Conservation (phyloP, 2,888 invertebrate genomes). For the Ametastegia equiseti region DNA sequence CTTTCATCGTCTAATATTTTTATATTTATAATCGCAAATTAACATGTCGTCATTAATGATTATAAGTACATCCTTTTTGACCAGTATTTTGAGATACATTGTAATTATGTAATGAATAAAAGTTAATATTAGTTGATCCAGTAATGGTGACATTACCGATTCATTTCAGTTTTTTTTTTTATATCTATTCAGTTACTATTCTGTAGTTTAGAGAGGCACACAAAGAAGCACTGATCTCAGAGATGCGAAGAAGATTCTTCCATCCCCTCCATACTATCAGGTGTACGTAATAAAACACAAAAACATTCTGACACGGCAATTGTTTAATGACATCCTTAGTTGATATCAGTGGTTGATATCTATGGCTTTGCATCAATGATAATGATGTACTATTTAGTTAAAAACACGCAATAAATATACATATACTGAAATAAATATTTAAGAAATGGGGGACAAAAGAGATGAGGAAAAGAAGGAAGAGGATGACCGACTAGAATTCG, state of each 20-base stretch:
- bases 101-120: conserved; percentile 30
- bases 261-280: neutral
- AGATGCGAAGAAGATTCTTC: too few species aligned
- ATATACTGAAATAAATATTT: conserved; percentile 44
- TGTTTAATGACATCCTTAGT: conserved; percentile 20
- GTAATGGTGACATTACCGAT: neutral
- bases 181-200: neutral
- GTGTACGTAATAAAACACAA: neutral
- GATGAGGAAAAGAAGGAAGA: conserved; percentile 75
- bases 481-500: conserved; percentile 88
- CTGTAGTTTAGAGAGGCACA: too few species aligned
- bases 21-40: too few species aligned
- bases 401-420: neutral
- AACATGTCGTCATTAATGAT: neutral
- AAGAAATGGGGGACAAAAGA: conserved; percentile 69
- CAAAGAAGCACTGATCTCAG: too few species aligned
- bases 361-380: neutral
- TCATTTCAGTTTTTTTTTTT: neutral
- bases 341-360: neutral
- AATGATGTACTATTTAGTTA: neutral
- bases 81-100: neutral
- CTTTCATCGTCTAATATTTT: neutral
- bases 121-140: neutral
- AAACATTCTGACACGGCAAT: neutral
- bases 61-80: neutral